Evolutionary conservation across 2,888 invertebrate species (phyloP).

Genomic region (Sarcophaga subvicina): DNA sequence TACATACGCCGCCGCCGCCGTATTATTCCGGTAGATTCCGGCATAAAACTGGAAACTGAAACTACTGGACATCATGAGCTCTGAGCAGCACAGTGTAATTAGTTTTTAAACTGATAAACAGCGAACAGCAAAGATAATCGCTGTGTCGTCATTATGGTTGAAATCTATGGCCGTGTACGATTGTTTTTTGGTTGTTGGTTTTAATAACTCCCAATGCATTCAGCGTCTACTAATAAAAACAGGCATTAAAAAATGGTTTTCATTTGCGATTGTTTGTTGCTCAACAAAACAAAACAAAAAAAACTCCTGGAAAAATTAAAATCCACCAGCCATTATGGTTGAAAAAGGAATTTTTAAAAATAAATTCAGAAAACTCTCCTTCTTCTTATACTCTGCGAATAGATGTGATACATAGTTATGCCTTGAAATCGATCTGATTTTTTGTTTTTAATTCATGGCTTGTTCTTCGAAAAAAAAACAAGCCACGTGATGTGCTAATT

Average conservation of each 20-base stretch:
- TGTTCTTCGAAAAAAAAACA: neutral
- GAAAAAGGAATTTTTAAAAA: neutral
- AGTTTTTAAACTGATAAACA: slow-evolving; percentile 63
- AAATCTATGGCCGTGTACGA: slow-evolving; percentile 56
- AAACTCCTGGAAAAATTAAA: neutral
- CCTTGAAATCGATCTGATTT: slow-evolving; percentile 54
- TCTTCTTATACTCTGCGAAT: neutral
- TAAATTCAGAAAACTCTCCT: neutral
- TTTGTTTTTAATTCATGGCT: slow-evolving; percentile 18
- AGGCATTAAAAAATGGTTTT: slow-evolving; percentile 32
- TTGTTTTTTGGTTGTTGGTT: slow-evolving; percentile 22
- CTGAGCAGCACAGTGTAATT: slow-evolving; percentile 55
- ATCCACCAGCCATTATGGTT: neutral
- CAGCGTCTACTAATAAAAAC: slow-evolving; percentile 16
- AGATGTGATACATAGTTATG: too few relatives aligned
- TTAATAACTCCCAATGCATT: slow-evolving; percentile 59
- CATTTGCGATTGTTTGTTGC: slow-evolving; percentile 11
- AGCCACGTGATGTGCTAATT: slow-evolving; percentile 68
- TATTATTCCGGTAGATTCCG: slow-evolving; percentile 53
- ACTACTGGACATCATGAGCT: slow-evolving; percentile 29
- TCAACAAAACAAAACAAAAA: neutral
- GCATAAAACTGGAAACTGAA: neutral
- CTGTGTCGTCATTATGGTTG: slow-evolving; percentile 59
- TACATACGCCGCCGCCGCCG: neutral
- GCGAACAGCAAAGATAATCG: slow-evolving; percentile 55